Evolutionary conservation across 2,888 invertebrate genomes (phyloP).

Genomic region (Ephialtes manifestator): DNA sequence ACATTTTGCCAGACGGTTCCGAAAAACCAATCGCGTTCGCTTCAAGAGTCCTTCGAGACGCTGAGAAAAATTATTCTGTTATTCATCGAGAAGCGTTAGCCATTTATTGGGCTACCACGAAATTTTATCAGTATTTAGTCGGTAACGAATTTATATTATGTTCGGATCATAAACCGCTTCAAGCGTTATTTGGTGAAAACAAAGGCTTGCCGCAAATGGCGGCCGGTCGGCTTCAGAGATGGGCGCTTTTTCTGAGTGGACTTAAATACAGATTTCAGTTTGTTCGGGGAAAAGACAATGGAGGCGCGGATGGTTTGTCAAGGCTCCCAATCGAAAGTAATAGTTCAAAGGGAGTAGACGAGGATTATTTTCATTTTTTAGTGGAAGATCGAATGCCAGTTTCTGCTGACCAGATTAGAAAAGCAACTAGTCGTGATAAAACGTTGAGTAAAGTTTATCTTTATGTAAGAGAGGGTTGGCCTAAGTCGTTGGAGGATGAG

Average conservation of each 20-base stretch:
- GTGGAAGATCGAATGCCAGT: conserved; percentile 52
- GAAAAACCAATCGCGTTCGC: conserved; percentile 77
- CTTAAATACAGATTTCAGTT: conserved; percentile 71
- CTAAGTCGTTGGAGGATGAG: no score
- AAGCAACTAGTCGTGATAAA: no score
- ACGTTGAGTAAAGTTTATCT: no score
- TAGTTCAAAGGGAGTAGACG: no score
- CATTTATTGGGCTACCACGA: conserved; percentile 79
- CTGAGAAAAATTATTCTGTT: conserved; percentile 80
- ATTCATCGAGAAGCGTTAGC: conserved; percentile 80
- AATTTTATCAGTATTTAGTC: conserved; percentile 81
- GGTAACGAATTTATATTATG: conserved; percentile 77
- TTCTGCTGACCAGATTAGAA: conserved; percentile 32
- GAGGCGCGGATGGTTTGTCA: conserved; percentile 65
- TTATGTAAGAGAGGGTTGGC: no score
- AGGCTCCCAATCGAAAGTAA: conserved; percentile 57
- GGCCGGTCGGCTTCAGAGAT: conserved; percentile 79
- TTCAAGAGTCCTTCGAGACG: conserved; percentile 75
- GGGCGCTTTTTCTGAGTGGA: no score
- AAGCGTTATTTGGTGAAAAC: conserved; percentile 76
- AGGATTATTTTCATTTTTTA: conserved; percentile 62
- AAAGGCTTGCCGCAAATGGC: conserved; percentile 80
- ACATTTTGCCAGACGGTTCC: no score
- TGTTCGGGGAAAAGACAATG: conserved; percentile 62
- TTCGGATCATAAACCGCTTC: conserved; percentile 79